Conservation (phyloP, 2,797 vertebrate species). For the Acipenser oxyrinchus region DNA sequence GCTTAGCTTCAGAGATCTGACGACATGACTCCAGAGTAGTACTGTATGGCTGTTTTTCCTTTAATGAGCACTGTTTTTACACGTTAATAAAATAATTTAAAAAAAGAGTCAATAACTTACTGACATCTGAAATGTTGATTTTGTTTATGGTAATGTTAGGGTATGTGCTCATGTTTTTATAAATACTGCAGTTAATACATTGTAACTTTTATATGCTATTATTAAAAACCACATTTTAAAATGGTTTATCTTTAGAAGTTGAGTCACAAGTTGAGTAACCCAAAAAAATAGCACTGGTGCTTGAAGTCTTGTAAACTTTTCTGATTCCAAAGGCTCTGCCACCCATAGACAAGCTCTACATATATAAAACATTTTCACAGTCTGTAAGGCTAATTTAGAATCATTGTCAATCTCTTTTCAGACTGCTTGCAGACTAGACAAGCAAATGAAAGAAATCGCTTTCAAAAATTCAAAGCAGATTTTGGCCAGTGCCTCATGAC, state of each 20-base stretch:
- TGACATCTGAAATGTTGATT: no score
- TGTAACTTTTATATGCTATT: constrained; percentile 58
- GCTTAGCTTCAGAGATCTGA: no score
- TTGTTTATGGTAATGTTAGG: constrained; percentile 41
- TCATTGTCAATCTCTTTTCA: background rate
- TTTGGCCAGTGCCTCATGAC: background rate
- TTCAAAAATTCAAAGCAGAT: constrained; percentile 8
- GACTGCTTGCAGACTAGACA: constrained; percentile 13
- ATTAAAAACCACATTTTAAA: constrained; percentile 68
- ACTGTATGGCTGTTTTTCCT: no score
- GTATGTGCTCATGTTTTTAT: constrained; percentile 59
- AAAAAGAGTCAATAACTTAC: no score
- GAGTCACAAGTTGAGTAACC: constrained; percentile 32
- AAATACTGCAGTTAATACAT: constrained; percentile 60
- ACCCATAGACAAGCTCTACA: constrained; percentile 22
- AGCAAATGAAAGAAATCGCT: constrained; percentile 12
- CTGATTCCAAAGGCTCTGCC: constrained; percentile 21
- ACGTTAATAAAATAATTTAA: no score
- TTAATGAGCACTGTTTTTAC: no score
- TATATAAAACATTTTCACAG: constrained; percentile 19
- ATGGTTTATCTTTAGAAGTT: constrained; percentile 57
- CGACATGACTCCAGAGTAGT: no score
- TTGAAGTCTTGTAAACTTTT: constrained; percentile 30
- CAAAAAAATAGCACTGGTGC: constrained; percentile 26
- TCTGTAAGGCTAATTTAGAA: constrained; percentile 14